Evolutionary conservation across 53 echinoderm and acorn worm species (phyloP), one percentile per base, ranked within the genome.

Genomic region (Holothuria leucospilota): DNA sequence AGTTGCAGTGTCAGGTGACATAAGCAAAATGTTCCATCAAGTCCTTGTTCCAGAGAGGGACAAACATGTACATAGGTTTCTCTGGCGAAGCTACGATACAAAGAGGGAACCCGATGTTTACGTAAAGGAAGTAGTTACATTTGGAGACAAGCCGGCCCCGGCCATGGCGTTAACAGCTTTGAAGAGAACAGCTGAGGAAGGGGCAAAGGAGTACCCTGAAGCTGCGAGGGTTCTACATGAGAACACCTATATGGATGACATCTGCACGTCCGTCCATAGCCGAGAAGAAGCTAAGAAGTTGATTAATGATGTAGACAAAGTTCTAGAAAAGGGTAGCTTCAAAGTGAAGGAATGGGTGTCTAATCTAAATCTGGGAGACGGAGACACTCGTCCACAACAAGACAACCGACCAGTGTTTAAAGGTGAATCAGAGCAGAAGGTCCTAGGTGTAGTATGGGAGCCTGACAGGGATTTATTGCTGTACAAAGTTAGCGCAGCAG

Each of bases 11-110:
- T 59, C 20, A 26, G 82, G 71, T 28, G 91, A 91, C 66, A 91
- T 91, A 52, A 87, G 84, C 3, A 88, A 92, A 39, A 92, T 89
- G 88, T 91, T 87, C 56, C 91, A 87, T 64, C 59, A 82, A 67
- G 77, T 90, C 40, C 39, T 85, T 9, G 87, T 91, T 23, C 91
- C 91, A n/a, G n/a, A n/a, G n/a, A n/a, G 5, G 9, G 42, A 42
- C 42, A 5, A 42, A 42, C 42, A 42, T 6, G 82, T 90, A 2
- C 78, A 91, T 21, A 63, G 78, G 25, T 91, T 75, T 68, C 27
- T 91, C 58, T 90, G 91, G 91, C 28, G 68, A 5, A 51, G 71
- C 25, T 16, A 71, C 39, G 72, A 85, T 20, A 38, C n/a, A 12
- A 63, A 12, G 0, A 51, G 81, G 59, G 68, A 88, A 53, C 88